A percentile compares a stretch with the other conserved stretches of the same genome.
phyloP scores from a whole-genome alignment of 2,888 invertebrate genomes.

The Scaptomyza tumidula region DNA sequence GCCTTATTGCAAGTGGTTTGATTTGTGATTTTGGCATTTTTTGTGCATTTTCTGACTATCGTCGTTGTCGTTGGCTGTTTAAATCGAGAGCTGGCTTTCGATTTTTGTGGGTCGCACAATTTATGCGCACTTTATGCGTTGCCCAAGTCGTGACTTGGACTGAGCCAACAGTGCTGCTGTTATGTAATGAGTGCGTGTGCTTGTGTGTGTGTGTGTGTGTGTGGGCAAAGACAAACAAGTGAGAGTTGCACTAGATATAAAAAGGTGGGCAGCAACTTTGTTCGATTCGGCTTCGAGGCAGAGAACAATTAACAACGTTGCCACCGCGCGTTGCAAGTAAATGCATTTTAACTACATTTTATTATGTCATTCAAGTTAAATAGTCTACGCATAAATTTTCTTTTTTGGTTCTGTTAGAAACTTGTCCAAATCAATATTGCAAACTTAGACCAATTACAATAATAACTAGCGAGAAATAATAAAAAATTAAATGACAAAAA shows the following conservation, averaged over 20 bases:
- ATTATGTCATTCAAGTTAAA: slow-evolving; percentile 20
- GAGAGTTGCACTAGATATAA: slow-evolving; percentile 52
- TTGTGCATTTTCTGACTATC: slow-evolving; percentile 7
- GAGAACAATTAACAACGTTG: slow-evolving; percentile 46
- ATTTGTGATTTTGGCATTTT: slow-evolving; percentile 59
- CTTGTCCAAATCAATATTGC: background rate
- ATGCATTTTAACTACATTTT: slow-evolving; percentile 32
- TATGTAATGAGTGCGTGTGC: slow-evolving; percentile 46
- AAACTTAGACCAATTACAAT: background rate
- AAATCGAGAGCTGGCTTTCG: slow-evolving; percentile 56
- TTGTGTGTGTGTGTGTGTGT: slow-evolving; percentile 7
- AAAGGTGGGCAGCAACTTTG: slow-evolving; percentile 41
- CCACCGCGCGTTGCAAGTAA: slow-evolving; percentile 11
- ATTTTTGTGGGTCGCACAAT: slow-evolving; percentile 76
- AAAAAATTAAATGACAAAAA: background rate
- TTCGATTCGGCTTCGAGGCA: slow-evolving; percentile 25
- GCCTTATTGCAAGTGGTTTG: slow-evolving; percentile 53
- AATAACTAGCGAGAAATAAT: background rate
- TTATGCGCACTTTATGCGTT: slow-evolving; percentile 73
- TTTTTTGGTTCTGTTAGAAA: background rate
- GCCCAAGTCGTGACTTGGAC: slow-evolving; percentile 69
- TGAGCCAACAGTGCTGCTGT: slow-evolving; percentile 28
- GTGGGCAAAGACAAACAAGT: slow-evolving; percentile 28
- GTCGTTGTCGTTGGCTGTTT: slow-evolving; percentile 34
- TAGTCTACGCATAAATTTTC: background rate